Percentiles rank a stretch among this genome's conserved stretches.
phyloP scores from a whole-genome alignment of 2,797 vertebrate species.

The Remorina albescens region DNA sequence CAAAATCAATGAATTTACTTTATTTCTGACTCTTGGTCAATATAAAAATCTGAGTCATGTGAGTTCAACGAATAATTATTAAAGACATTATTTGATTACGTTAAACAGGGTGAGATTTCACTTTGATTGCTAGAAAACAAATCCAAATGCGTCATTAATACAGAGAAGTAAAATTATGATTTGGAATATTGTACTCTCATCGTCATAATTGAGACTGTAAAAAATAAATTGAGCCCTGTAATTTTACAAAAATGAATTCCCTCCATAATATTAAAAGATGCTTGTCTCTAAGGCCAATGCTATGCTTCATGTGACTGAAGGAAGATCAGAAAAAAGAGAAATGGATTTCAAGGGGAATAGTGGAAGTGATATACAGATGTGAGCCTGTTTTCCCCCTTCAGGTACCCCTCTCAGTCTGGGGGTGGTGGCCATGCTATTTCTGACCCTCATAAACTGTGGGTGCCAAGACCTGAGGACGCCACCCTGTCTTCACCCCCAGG shows the following conservation, averaged over 20 bases:
- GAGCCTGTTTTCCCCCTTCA: conserved; percentile 58
- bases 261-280: background rate
- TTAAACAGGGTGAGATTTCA: background rate
- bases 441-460: conserved; percentile 80
- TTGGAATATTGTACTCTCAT: background rate
- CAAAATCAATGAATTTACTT: conserved; percentile 6
- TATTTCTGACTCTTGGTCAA: background rate
- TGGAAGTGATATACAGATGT: conserved; percentile 61
- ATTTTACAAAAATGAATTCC: background rate
- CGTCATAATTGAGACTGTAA: conserved; percentile 1
- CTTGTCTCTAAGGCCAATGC: background rate
- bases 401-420: conserved; percentile 51
- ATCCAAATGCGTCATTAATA: background rate
- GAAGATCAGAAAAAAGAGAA: background rate
- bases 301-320: background rate
- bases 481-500: conserved; percentile 80
- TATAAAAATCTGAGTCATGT: conserved; percentile 1
- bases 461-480: conserved; percentile 85
- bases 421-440: conserved; percentile 77
- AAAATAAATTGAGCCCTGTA: background rate
- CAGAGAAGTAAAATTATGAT: background rate
- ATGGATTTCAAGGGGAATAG: conserved; percentile 10
- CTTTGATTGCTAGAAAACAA: conserved; percentile 8
- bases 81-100: conserved; percentile 8
- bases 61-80: background rate